Conservation (phyloP, 2,888 invertebrate genomes). For the Pseudococcus jackbeardsleyi region DNA sequence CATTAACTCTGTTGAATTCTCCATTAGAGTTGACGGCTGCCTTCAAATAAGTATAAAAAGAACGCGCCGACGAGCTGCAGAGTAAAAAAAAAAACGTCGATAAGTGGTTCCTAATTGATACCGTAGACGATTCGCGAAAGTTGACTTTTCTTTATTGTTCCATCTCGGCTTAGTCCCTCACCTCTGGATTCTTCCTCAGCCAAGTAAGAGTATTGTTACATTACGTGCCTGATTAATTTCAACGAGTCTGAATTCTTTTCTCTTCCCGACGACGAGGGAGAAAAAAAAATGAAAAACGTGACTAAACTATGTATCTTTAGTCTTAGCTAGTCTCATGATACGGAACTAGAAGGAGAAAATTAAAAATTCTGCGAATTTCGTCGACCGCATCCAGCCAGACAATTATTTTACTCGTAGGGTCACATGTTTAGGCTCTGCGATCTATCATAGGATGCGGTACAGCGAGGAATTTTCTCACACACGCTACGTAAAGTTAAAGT, state of each 20-base stretch:
- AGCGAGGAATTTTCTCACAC: neutral
- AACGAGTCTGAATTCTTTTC: neutral
- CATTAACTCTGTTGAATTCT: slow-evolving; percentile 44
- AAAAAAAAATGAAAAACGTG: slow-evolving; percentile 6
- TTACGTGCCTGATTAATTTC: slow-evolving; percentile 36
- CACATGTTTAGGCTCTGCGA: neutral
- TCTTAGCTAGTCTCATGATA: neutral
- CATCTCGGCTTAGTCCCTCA: neutral
- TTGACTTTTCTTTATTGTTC: slow-evolving; percentile 26
- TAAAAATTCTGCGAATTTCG: slow-evolving; percentile 2
- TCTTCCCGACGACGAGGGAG: neutral
- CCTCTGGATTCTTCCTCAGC: neutral
- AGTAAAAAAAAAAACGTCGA: slow-evolving; percentile 23
- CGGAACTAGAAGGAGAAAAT: neutral
- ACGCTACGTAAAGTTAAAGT: neutral
- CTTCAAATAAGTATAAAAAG: neutral
- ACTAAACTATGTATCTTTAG: neutral
- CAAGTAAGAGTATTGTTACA: neutral
- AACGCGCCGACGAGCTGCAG: neutral
- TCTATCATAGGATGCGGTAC: neutral
- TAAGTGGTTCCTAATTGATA: slow-evolving; percentile 32
- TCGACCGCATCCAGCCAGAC: neutral
- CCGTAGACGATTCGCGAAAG: neutral
- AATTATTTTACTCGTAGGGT: neutral
- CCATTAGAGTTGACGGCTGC: slow-evolving; percentile 20